Evolutionary conservation across 2,888 invertebrate species (phyloP).

Genomic region (Pollenia labialis): DNA sequence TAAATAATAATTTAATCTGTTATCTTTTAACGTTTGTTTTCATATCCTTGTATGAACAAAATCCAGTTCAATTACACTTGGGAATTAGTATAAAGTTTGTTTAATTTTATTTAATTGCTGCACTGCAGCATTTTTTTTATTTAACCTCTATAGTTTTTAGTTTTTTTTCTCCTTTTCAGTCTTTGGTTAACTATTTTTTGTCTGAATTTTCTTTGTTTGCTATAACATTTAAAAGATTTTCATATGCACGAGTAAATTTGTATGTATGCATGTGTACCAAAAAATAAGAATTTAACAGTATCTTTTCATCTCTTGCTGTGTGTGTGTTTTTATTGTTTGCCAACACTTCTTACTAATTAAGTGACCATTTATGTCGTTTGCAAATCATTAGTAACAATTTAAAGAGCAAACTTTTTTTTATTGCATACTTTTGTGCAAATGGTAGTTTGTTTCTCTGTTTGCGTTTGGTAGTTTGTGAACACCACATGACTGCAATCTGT

Average conservation of each 20-base stretch:
- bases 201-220: constrained; percentile 6
- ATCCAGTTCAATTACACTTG: not conserved
- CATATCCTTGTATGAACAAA: too few relatives aligned
- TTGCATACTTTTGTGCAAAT: not conserved
- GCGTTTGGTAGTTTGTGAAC: not conserved
- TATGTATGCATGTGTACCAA: too few relatives aligned
- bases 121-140: constrained; percentile 43
- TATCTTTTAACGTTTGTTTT: too few relatives aligned
- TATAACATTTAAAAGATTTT: not conserved
- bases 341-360: constrained; percentile 68
- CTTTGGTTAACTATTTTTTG: not conserved
- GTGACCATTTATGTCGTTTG: constrained; percentile 68
- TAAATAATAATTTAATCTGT: too few relatives aligned
- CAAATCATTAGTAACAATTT: constrained; percentile 69
- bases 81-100: constrained; percentile 33
- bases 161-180: not conserved
- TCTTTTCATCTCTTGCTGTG: not conserved
- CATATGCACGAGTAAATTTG: too few relatives aligned
- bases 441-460: not conserved
- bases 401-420: constrained; percentile 46
- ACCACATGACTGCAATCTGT: not conserved
- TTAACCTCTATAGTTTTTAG: constrained; percentile 13
- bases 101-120: constrained; percentile 58
- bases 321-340: constrained; percentile 20
- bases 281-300: too few relatives aligned